Conservation (phyloP, 92 coral and sea anemone species). For the Actinernus sp. region DNA sequence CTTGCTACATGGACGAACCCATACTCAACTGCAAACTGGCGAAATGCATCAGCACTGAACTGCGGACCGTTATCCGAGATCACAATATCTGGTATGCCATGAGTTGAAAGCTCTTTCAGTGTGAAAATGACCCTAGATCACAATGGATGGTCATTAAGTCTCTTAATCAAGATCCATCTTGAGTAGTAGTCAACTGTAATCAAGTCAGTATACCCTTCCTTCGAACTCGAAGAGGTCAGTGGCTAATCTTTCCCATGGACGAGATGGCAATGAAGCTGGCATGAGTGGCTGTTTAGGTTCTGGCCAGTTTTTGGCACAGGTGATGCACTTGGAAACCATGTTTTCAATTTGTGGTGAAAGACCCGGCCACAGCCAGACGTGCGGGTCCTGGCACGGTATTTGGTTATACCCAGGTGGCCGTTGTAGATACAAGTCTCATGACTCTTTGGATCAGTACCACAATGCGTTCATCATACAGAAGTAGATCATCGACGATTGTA, state of each 20-base stretch:
- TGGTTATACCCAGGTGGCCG: constrained; percentile 45
- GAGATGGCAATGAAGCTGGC: constrained; percentile 24
- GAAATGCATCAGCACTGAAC: constrained; percentile 44
- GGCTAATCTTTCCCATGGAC: constrained; percentile 41
- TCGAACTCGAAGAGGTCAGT: constrained; percentile 40
- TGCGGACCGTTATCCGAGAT: constrained; percentile 63
- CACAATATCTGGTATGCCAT: constrained; percentile 60
- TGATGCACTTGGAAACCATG: constrained; percentile 40
- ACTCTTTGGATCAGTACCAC: no score
- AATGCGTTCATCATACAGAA: constrained; percentile 4
- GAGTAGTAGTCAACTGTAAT: constrained; percentile 54
- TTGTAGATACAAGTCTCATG: constrained; percentile 27
- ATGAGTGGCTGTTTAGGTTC: constrained; percentile 44
- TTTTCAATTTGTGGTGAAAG: constrained; percentile 34
- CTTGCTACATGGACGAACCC: constrained; percentile 52
- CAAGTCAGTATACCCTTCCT: constrained; percentile 18
- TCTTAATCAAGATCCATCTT: constrained; percentile 60
- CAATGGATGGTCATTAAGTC: constrained; percentile 25
- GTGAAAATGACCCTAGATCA: constrained; percentile 11
- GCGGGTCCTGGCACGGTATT: constrained; percentile 34
- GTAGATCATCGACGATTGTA: neutral
- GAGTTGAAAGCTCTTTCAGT: constrained; percentile 49
- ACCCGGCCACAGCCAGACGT: constrained; percentile 51
- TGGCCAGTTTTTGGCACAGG: constrained; percentile 35
- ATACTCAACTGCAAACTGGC: constrained; percentile 38